Percentiles rank a stretch among this genome's conserved stretches.
Evolutionary conservation across 1,140 invertebrate species (phyloP).

Genomic region (Scaptodrosophila lebanonensis): DNA sequence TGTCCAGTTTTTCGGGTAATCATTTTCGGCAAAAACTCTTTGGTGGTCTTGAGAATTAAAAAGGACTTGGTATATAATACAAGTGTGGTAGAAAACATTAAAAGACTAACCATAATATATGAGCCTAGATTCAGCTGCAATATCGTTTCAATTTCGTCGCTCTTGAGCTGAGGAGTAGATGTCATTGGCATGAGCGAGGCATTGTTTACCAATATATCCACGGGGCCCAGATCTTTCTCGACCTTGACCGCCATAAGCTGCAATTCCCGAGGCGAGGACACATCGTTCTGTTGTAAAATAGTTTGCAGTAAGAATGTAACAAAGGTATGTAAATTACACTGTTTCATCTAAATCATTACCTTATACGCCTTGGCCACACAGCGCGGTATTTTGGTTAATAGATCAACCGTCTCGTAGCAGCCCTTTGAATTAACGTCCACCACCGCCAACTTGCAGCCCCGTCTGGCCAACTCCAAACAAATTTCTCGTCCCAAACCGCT

Average conservation of each 20-base stretch:
- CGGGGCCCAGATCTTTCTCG: conserved; percentile 70
- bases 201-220: conserved; percentile 75
- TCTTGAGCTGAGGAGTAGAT: conserved; percentile 60
- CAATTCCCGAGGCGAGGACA: conserved; percentile 63
- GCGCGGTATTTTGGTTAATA: conserved; percentile 53
- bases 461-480: conserved; percentile 56
- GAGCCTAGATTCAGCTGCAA: conserved; percentile 71
- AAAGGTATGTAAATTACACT: too few relatives aligned
- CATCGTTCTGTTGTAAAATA: conserved; percentile 57
- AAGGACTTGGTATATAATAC: not conserved
- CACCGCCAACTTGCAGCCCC: conserved; percentile 72
- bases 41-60: conserved; percentile 47
- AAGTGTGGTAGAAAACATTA: not conserved
- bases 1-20: conserved; percentile 66
- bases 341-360: conserved; percentile 25
- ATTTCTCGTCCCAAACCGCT: conserved; percentile 75
- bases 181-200: conserved; percentile 74
- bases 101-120: conserved; percentile 61
- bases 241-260: conserved; percentile 69
- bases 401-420: conserved; percentile 66
- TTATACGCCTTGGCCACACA: conserved; percentile 70
- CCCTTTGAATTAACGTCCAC: conserved; percentile 74
- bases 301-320: not conserved
- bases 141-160: conserved; percentile 68
- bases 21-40: conserved; percentile 74